Base-by-base conservation (phyloP, 2,888 invertebrate genomes). In the Sympetrum striolatum region DNA sequence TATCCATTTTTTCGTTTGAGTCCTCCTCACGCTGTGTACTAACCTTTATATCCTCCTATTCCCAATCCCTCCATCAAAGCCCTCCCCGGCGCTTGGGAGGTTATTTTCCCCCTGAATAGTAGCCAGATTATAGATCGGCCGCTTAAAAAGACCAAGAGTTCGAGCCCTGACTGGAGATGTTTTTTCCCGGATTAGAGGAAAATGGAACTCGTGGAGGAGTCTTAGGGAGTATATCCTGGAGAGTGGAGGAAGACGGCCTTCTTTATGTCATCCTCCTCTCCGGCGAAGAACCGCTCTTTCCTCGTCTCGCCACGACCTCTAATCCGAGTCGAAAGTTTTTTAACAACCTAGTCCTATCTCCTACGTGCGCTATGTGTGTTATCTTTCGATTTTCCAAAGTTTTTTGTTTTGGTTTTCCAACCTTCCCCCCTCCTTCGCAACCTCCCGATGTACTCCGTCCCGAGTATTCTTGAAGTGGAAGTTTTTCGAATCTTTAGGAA, bases 401-500 rank as follows among this genome's bases (percentile, higher is more conserved):
- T 73, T 31, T 31, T 73, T 73, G 53, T 73, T 73, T 73, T 31
- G 25, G 25, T 73, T 25, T 73, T n/a, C 73, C 25, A 0, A 0
- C 73, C 25, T 6, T 73, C 10, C 3, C 73, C 73, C 25, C 0
- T 0, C 73, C 25, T 6, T 73, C 10, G 12, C 73, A 14, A 14
- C 31, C 10, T 6, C 31, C 12, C 73, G 18, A 53, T 73, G 10
- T 73, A 14, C 18, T 64, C 60, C 18, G 22, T 60, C 6, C 48
- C n/a, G 25, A 73, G 73, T 25, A 8, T 3, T 73, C 64, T 60
- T 60, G n/a, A 60, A 58, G 53, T 25, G 35, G 37, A 86, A 86
- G 60, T 86, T 86, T 31, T 35, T 48, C 60, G 25, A 39, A 60
- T 60, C 86, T 37, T 86, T 60, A 60, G 86, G 53, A 86, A 86